Conservation (phyloP, 1,140 invertebrate genomes). For the Zaprionus taronus region DNA sequence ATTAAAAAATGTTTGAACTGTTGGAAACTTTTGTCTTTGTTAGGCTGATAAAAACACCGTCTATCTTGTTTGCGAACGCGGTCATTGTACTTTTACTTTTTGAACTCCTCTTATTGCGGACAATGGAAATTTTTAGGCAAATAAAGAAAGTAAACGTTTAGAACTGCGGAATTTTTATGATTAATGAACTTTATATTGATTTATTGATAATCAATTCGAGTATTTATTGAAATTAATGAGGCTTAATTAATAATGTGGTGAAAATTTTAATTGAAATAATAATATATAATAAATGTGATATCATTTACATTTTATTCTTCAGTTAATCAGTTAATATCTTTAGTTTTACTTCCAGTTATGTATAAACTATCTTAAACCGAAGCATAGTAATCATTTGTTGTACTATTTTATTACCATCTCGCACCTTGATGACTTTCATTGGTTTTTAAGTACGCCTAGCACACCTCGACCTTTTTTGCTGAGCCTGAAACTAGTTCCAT, state of each 20-base stretch:
- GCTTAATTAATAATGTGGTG: too few relatives aligned
- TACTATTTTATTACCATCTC: not conserved
- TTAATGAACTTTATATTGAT: too few relatives aligned
- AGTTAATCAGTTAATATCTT: not conserved
- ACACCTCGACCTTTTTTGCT: not conserved
- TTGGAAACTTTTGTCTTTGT: constrained; percentile 35
- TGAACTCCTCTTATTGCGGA: not conserved
- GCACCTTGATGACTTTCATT: not conserved
- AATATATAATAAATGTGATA: not conserved
- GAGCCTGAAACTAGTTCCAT: not conserved
- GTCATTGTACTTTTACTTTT: constrained; percentile 68
- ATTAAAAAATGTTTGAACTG: constrained; percentile 70
- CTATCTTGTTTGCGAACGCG: constrained; percentile 43
- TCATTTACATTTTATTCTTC: not conserved
- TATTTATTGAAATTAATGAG: not conserved
- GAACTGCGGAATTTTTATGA: not conserved
- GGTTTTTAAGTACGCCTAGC: not conserved
- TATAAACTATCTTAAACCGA: not conserved
- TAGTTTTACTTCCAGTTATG: not conserved
- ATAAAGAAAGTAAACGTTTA: constrained; percentile 1
- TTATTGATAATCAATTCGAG: not conserved
- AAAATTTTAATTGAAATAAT: too few relatives aligned
- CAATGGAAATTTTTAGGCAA: constrained; percentile 49
- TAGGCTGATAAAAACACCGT: constrained; percentile 63
- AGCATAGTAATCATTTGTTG: not conserved